These are phyloP conservation scores for Psophia crepitans DNA, from an alignment of 2,113 vertebrate genomes.

Conservation along the genomic window DNA sequence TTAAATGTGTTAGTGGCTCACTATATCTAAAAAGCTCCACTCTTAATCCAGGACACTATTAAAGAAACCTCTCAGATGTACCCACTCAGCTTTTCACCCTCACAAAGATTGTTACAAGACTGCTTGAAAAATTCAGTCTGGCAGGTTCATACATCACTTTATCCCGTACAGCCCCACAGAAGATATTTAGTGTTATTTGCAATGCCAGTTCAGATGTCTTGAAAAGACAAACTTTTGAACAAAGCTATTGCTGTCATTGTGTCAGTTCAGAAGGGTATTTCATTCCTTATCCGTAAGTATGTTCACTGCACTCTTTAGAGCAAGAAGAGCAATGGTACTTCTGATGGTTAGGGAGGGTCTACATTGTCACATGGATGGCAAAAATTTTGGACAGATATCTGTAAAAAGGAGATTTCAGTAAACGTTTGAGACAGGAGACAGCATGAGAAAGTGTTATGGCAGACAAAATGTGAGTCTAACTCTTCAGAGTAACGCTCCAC, in stretches of 20 bases:
- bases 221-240: neutral
- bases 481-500: neutral
- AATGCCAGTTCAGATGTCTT: neutral
- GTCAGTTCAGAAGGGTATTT: neutral
- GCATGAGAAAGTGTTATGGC: neutral
- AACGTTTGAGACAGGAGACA: neutral
- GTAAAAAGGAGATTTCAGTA: neutral
- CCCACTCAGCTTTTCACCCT: neutral
- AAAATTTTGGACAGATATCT: neutral
- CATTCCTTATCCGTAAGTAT: fast-evolving
- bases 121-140: neutral
- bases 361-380: neutral
- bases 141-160: neutral
- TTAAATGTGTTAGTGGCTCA: neutral
- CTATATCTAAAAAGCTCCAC: neutral
- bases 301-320: neutral
- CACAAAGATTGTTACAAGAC: neutral
- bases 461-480: neutral
- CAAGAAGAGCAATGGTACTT: neutral
- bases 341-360: neutral
- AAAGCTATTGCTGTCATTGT: neutral
- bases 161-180: neutral
- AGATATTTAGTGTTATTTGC: neutral
- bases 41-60: neutral
- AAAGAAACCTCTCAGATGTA: neutral